Conservation (phyloP, 2,797 vertebrate species). For the Morus bassanus region DNA sequence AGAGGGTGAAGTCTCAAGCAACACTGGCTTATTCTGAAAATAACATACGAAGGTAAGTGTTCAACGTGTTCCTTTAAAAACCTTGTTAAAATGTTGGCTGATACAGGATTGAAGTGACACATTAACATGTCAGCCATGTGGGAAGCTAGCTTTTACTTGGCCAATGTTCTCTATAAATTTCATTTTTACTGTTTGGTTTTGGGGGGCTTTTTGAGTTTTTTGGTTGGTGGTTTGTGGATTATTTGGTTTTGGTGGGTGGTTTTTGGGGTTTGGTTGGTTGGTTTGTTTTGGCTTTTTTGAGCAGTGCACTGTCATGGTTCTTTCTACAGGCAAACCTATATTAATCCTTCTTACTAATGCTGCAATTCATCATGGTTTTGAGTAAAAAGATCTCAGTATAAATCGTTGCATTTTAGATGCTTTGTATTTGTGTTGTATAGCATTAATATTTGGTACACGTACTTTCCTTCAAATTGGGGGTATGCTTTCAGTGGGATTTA, state of each 20-base stretch:
- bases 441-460: neutral
- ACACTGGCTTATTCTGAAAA: slow-evolving; percentile 67
- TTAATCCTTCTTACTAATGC: neutral
- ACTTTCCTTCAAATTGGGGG: neutral
- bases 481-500: neutral
- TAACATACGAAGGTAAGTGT: slow-evolving; percentile 79
- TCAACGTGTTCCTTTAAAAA: neutral
- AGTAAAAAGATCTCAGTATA: neutral
- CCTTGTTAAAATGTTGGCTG: neutral
- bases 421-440: neutral
- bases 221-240: neutral
- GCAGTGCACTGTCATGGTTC: neutral
- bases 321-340: neutral
- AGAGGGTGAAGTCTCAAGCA: slow-evolving; percentile 74
- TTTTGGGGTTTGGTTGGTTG: too few species aligned
- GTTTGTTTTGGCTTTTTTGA: neutral
- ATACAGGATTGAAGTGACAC: neutral
- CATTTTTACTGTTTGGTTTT: neutral
- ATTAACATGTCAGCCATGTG: neutral
- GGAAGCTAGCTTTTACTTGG: neutral
- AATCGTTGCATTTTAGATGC: neutral
- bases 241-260: too few species aligned
- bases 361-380: neutral
- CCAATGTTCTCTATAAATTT: neutral
- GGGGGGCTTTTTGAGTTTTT: neutral